A percentile compares a stretch with the other conserved stretches of the same genome.
phyloP scores from a whole-genome alignment of 2,113 vertebrate species.

The Fulica atra region DNA sequence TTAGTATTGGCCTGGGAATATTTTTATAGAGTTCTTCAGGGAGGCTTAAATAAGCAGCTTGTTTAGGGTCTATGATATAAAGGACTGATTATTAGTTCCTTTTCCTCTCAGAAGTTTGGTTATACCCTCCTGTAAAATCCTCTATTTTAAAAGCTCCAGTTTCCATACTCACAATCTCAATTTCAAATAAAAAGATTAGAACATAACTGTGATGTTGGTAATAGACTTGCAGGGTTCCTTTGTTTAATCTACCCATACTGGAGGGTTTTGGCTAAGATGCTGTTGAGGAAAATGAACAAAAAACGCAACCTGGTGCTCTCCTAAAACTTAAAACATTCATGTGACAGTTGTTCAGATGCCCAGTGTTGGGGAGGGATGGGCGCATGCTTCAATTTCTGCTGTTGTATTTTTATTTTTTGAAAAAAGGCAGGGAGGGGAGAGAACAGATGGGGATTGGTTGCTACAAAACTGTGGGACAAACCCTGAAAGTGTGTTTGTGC shows the following conservation, averaged over 20 bases:
- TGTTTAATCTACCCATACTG: not conserved
- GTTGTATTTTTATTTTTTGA: not conserved
- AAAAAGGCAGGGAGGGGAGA: not conserved
- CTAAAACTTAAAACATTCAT: not conserved
- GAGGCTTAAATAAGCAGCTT: slow-evolving; percentile 3
- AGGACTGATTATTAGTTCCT: not conserved
- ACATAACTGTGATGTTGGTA: accelerated
- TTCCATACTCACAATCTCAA: not conserved
- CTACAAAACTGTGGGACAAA: not conserved
- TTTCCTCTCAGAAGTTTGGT: not conserved
- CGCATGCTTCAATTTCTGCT: not conserved
- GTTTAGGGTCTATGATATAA: not conserved
- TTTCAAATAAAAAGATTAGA: not conserved
- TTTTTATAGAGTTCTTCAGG: slow-evolving; percentile 2
- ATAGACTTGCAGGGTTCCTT: not conserved
- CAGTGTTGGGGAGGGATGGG: not conserved
- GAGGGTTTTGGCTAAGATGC: not conserved
- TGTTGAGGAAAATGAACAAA: not conserved
- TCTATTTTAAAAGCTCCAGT: not conserved
- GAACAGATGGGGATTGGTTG: not conserved
- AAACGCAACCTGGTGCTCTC: not conserved
- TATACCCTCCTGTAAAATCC: not conserved
- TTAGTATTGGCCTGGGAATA: not conserved
- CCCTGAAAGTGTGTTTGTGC: not conserved
- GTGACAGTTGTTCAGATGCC: not conserved